A percentile compares a stretch with the other conserved stretches of the same genome.
Evolutionary conservation across 2,113 vertebrate species (phyloP).

Genomic region (Otus sunia): DNA sequence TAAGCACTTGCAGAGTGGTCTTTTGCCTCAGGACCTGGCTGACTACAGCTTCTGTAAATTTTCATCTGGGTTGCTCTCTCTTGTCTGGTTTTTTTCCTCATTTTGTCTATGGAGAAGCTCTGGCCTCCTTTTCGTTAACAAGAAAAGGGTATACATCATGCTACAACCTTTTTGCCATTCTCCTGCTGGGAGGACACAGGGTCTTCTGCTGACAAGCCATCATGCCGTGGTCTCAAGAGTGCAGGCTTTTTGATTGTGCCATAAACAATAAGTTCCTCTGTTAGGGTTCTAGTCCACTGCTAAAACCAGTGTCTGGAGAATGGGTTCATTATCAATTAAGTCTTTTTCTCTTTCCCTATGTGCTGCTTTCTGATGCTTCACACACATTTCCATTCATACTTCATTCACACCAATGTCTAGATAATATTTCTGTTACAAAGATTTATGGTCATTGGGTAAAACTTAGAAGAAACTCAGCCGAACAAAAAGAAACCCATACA

Average conservation of each 20-base stretch:
- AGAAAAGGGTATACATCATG: neutral
- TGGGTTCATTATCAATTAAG: neutral
- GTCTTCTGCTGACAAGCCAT: neutral
- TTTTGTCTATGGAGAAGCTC: neutral
- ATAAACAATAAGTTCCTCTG: neutral
- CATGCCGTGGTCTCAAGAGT: neutral
- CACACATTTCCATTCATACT: neutral
- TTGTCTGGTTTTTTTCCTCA: rapidly evolving
- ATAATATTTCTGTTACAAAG: neutral
- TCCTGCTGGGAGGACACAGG: neutral
- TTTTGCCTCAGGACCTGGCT: neutral
- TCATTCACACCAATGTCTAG: neutral
- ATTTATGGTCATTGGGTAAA: neutral
- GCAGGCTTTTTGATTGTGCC: neutral
- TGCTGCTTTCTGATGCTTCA: neutral
- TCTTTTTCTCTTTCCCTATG: neutral
- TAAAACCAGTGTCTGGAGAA: neutral
- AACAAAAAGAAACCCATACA: neutral
- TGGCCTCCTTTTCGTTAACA: neutral
- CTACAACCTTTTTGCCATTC: neutral
- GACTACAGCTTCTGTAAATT: neutral
- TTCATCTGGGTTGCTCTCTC: neutral
- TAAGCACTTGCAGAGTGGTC: neutral
- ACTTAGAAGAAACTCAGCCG: neutral
- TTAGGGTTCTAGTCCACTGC: neutral